Conservation (phyloP, 2,797 vertebrate genomes). For the Trachurus trachurus region DNA sequence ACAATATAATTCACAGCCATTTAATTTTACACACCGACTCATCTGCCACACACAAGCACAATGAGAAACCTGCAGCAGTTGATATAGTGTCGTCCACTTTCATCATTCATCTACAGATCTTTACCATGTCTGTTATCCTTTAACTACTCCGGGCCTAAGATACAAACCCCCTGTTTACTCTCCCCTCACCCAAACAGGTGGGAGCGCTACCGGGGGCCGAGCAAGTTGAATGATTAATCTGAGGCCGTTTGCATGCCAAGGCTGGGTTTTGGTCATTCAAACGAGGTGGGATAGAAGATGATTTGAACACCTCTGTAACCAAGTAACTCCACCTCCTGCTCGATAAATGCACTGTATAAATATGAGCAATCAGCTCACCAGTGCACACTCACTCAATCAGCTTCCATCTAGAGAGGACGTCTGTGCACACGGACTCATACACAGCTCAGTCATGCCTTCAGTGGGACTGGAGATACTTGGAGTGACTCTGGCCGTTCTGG, state of each 20-base stretch:
- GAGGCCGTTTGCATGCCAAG: constrained; percentile 55
- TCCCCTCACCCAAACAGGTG: constrained; percentile 68
- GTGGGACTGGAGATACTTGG: constrained; percentile 92
- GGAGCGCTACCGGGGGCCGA: constrained; percentile 53
- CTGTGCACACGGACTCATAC: neutral
- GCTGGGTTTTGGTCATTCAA: constrained; percentile 39
- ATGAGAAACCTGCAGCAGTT: constrained; percentile 15
- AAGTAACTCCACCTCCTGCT: constrained; percentile 76
- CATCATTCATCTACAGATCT: constrained; percentile 64
- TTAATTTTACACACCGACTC: neutral
- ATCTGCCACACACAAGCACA: neutral
- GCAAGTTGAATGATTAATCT: constrained; percentile 82
- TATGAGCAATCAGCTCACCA: constrained; percentile 30
- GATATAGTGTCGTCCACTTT: constrained; percentile 23
- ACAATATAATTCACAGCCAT: neutral
- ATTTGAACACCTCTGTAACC: constrained; percentile 61
- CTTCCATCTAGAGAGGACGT: neutral
- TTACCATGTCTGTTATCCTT: constrained; percentile 76
- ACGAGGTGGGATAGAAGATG: constrained; percentile 43
- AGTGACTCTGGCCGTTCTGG: constrained; percentile 86
- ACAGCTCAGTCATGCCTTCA: constrained; percentile 81
- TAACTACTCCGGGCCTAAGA: constrained; percentile 73
- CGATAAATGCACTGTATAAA: constrained; percentile 44
- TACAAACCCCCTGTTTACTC: constrained; percentile 70
- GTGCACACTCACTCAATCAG: constrained; percentile 7